phyloP scores from a whole-genome alignment of 1,140 invertebrate genomes.

The Cherax quadricarinatus region DNA sequence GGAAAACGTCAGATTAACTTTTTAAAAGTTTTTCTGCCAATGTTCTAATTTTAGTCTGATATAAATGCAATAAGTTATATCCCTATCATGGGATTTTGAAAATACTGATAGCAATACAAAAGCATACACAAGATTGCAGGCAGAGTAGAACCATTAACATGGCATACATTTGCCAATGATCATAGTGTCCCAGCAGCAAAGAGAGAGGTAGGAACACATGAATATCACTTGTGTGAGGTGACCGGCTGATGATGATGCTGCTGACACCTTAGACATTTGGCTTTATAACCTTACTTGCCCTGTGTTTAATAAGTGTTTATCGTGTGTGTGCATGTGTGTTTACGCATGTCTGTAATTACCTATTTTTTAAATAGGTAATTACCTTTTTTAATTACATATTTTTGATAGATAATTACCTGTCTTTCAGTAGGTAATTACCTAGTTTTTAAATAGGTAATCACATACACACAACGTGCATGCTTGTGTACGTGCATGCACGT shows the following conservation, averaged over 20 bases:
- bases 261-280: constrained; percentile 45
- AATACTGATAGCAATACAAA: constrained; percentile 67
- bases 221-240: constrained; percentile 58
- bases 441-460: no score
- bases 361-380: background rate
- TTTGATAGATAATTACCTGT: no score
- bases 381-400: no score
- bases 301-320: background rate
- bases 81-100: constrained; percentile 47
- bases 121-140: constrained; percentile 67
- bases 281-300: constrained; percentile 38
- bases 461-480: no score
- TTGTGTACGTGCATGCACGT: background rate
- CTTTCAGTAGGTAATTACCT: no score
- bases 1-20: constrained; percentile 23
- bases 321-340: background rate
- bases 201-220: constrained; percentile 69
- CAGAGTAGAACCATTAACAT: constrained; percentile 65
- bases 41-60: constrained; percentile 21
- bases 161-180: constrained; percentile 48
- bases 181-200: constrained; percentile 52
- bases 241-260: constrained; percentile 41
- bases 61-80: constrained; percentile 13
- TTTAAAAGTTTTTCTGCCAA: constrained; percentile 34
- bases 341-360: background rate